Evolutionary conservation across 2,888 invertebrate genomes (phyloP).

Genomic region (Dascillus cervinus): DNA sequence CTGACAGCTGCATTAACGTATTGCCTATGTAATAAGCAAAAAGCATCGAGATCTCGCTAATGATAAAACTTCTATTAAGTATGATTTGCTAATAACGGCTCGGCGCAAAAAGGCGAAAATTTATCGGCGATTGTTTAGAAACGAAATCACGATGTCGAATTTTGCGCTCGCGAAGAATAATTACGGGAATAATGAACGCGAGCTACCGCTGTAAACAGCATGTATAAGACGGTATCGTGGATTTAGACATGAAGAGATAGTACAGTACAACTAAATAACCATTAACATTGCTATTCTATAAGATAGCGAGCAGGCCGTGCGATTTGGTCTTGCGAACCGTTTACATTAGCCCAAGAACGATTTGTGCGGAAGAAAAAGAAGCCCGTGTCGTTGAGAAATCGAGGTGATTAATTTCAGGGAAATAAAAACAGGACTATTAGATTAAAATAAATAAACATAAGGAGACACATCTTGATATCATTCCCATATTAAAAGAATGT

Average conservation of each 20-base stretch:
- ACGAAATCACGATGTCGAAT: no score
- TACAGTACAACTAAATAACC: constrained; percentile 16
- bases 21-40: no score
- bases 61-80: no score
- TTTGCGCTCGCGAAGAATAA: constrained; percentile 2
- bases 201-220: constrained; percentile 9
- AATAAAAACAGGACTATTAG: constrained; percentile 12
- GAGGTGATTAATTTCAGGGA: constrained; percentile 12
- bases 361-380: no score
- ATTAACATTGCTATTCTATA: constrained; percentile 12
- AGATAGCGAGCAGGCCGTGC: no score
- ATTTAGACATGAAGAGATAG: constrained; percentile 16
- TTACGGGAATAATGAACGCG: no score
- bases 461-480: constrained; percentile 27
- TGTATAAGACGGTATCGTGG: constrained; percentile 14
- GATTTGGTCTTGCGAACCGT: constrained; percentile 3
- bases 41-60: no score
- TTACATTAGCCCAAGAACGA: constrained; percentile 3
- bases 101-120: no score
- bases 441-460: constrained; percentile 15
- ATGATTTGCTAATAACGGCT: no score
- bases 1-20: no score
- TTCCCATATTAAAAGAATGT: constrained; percentile 38
- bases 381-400: constrained; percentile 10
- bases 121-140: no score